A percentile compares a stretch with the other conserved stretches of the same genome.
These are phyloP conservation scores for Gambusia holbrooki DNA, from an alignment of 2,113 vertebrate species.

Conservation along the genomic window DNA sequence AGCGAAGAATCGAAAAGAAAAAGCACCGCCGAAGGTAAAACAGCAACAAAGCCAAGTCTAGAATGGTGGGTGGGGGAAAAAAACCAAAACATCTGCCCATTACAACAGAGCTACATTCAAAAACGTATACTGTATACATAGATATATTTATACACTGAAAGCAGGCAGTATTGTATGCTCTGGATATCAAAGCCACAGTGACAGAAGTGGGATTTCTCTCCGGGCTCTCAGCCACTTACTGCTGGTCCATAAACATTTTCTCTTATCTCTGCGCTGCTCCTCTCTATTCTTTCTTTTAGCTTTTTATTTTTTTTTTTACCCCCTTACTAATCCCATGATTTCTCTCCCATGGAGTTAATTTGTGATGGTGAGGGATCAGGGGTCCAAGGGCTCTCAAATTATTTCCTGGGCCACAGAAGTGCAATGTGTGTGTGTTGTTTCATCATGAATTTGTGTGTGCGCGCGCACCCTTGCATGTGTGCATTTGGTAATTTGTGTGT, in stretches of 20 bases:
- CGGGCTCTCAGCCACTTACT: conserved; percentile 47
- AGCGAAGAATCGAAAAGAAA: conserved; percentile 16
- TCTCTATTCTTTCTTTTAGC: conserved; percentile 46
- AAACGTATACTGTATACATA: background rate
- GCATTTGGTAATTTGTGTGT: background rate
- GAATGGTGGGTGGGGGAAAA: background rate
- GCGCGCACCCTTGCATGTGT: background rate
- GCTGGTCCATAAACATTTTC: conserved; percentile 52
- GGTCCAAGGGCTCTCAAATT: conserved; percentile 39
- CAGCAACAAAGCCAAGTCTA: background rate
- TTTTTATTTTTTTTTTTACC: background rate
- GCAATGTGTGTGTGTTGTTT: background rate
- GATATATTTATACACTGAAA: conserved; percentile 15
- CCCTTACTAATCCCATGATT: conserved; percentile 49
- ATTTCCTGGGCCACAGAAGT: conserved; percentile 29
- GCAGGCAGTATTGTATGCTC: conserved; percentile 12
- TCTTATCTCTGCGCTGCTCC: conserved; percentile 48
- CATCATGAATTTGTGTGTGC: background rate
- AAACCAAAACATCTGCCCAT: background rate
- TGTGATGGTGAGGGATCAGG: conserved; percentile 58
- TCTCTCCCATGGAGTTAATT: conserved; percentile 66
- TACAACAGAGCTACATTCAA: conserved; percentile 1
- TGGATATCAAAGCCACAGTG: conserved; percentile 24
- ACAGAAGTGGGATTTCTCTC: conserved; percentile 29
- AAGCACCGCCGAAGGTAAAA: conserved; percentile 31